Evolutionary conservation across 2,888 invertebrate genomes (phyloP).

Genomic region (Spodoptera littoralis): DNA sequence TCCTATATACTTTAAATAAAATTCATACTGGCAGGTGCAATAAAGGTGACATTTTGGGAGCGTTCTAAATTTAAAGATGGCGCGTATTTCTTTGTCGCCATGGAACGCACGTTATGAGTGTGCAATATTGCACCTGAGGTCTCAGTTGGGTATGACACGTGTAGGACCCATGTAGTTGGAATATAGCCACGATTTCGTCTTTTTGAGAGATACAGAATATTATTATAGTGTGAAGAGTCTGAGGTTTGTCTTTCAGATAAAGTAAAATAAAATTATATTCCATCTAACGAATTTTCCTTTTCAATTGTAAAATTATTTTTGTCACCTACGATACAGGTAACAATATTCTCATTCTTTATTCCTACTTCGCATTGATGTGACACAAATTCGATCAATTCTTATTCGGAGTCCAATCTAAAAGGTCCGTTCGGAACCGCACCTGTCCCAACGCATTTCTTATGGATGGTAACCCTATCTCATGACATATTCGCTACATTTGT

Average conservation of each 20-base stretch:
- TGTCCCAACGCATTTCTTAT: slow-evolving; percentile 51
- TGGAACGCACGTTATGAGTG: slow-evolving; percentile 60
- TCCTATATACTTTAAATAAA: slow-evolving; percentile 28
- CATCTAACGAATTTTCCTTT: not conserved
- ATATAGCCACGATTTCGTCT: slow-evolving; percentile 13
- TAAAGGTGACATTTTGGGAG: slow-evolving; percentile 36
- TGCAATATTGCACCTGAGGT: slow-evolving; percentile 76
- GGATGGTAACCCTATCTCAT: slow-evolving; percentile 55
- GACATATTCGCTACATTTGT: slow-evolving; percentile 59
- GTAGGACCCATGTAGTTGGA: slow-evolving; percentile 17
- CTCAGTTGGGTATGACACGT: slow-evolving; percentile 51
- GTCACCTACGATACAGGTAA: slow-evolving; percentile 4
- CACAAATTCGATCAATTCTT: slow-evolving; percentile 55
- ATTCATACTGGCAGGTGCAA: slow-evolving; percentile 33
- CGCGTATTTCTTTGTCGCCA: slow-evolving; percentile 50
- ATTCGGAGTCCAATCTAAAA: slow-evolving; percentile 48
- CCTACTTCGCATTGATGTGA: slow-evolving; percentile 40
- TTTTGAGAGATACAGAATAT: slow-evolving; percentile 2
- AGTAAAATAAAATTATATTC: too few species aligned
- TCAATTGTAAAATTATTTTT: slow-evolving; percentile 1
- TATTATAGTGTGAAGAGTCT: not conserved
- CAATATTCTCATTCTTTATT: slow-evolving; percentile 23
- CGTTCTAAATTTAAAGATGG: slow-evolving; percentile 43
- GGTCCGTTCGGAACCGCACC: slow-evolving; percentile 49
- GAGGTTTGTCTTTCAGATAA: not conserved